A percentile compares a stretch with the other conserved stretches of the same genome.
These are phyloP conservation scores for Chaetogeoica ovagalla DNA, from an alignment of 2,888 invertebrate species.

Conservation along the genomic window DNA sequence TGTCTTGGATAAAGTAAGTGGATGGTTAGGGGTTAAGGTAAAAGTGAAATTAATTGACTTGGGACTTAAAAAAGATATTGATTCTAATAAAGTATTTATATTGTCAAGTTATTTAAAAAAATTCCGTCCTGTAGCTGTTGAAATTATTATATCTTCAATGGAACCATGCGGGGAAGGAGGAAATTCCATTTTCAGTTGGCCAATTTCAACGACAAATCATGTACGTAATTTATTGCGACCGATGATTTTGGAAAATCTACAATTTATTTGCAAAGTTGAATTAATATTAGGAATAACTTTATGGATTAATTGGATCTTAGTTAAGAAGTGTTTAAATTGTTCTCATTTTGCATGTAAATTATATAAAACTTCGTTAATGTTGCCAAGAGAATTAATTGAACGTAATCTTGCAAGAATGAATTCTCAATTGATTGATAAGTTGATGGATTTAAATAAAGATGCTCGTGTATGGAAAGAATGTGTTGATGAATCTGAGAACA, in stretches of 20 bases:
- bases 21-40: slow-evolving; percentile 21
- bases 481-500: background rate
- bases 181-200: slow-evolving; percentile 15
- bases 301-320: slow-evolving; percentile 35
- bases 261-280: slow-evolving; percentile 47
- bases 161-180: background rate
- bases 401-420: slow-evolving; percentile 20
- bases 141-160: slow-evolving; percentile 42
- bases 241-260: slow-evolving; percentile 12
- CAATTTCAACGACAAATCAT: slow-evolving; percentile 5
- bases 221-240: slow-evolving; percentile 33
- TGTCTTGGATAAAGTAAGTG: background rate
- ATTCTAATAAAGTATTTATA: slow-evolving; percentile 29
- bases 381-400: slow-evolving; percentile 36
- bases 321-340: slow-evolving; percentile 34
- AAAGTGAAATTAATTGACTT: slow-evolving; percentile 39
- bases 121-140: slow-evolving; percentile 22
- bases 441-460: slow-evolving; percentile 24
- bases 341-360: slow-evolving; percentile 37
- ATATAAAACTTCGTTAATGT: slow-evolving; percentile 8
- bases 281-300: slow-evolving; percentile 28
- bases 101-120: slow-evolving; percentile 34
- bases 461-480: slow-evolving; percentile 12
- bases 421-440: slow-evolving; percentile 5
- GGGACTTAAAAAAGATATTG: background rate